Percentiles rank a stretch among this genome's conserved stretches.
Conservation (phyloP, 2,888 invertebrate species). For the Megastigmus dorsalis region DNA sequence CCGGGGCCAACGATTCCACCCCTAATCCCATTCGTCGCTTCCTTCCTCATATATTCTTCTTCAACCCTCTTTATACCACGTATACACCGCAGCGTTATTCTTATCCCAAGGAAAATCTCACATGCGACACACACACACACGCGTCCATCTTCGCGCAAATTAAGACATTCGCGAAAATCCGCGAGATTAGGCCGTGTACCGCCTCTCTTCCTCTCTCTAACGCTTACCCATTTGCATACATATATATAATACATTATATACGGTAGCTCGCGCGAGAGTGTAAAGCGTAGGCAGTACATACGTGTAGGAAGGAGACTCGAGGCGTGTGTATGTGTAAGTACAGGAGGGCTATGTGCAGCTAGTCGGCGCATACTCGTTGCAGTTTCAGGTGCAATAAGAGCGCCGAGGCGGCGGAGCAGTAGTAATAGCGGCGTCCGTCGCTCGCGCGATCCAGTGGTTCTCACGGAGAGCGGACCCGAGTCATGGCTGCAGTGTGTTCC, state of each 20-base stretch:
- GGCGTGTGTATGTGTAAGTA: too few relatives aligned
- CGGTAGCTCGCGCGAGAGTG: not conserved
- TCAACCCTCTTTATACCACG: too few relatives aligned
- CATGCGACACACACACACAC: not conserved
- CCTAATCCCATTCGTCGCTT: conserved; percentile 36
- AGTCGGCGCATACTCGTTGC: conserved; percentile 38
- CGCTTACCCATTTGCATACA: conserved; percentile 59
- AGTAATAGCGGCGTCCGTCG: conserved; percentile 17
- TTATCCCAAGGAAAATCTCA: conserved; percentile 6
- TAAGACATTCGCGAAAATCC: conserved; percentile 61
- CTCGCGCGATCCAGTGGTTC: conserved; percentile 37
- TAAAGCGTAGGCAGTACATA: not conserved
- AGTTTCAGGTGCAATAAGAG: conserved; percentile 56
- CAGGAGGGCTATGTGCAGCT: conserved; percentile 43
- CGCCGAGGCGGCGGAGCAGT: conserved; percentile 48
- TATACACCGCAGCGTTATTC: not conserved
- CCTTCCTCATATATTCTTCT: too few relatives aligned
- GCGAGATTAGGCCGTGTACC: conserved; percentile 54
- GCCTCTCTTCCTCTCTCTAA: not conserved
- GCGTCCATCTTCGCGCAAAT: conserved; percentile 46
- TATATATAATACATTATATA: too few relatives aligned
- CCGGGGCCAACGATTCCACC: not conserved
- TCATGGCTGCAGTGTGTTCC: not conserved
- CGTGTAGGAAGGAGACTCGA: too few relatives aligned
- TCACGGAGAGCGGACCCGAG: not conserved